Evolutionary conservation across 2,113 vertebrate genomes (phyloP).

Genomic region (Prochilodus magdalenae): DNA sequence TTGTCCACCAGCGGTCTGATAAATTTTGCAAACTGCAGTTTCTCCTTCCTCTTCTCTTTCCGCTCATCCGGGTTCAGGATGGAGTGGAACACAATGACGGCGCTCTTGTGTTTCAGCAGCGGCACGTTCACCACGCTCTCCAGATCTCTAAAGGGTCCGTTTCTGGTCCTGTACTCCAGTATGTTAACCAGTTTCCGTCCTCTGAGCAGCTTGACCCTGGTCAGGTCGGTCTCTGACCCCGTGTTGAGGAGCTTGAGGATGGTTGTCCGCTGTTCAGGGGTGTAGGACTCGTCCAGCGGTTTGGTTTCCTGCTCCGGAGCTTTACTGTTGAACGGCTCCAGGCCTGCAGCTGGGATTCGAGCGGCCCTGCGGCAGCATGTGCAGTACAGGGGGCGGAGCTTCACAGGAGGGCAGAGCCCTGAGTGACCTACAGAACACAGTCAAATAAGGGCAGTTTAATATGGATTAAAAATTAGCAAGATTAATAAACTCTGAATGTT

Average conservation of each 20-base stretch:
- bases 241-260: slow-evolving; percentile 79
- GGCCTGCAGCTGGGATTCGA: slow-evolving; percentile 56
- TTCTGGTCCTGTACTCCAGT: slow-evolving; percentile 72
- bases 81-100: slow-evolving; percentile 73
- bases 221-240: slow-evolving; percentile 72
- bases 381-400: slow-evolving; percentile 69
- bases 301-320: slow-evolving; percentile 23
- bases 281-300: slow-evolving; percentile 71
- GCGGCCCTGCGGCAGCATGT: slow-evolving; percentile 73
- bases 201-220: slow-evolving; percentile 71
- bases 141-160: slow-evolving; percentile 75
- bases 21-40: slow-evolving; percentile 68
- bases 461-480: not conserved
- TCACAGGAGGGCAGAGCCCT: slow-evolving; percentile 54
- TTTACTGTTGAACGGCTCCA: slow-evolving; percentile 48
- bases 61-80: slow-evolving; percentile 69
- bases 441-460: not conserved
- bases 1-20: slow-evolving; percentile 77
- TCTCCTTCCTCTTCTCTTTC: slow-evolving; percentile 68
- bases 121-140: slow-evolving; percentile 75
- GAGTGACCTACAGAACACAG: slow-evolving; percentile 38
- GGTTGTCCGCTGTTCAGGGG: slow-evolving; percentile 70
- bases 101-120: slow-evolving; percentile 79
- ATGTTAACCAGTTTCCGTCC: slow-evolving; percentile 74
- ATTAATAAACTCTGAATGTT: not conserved